phyloP scores from a whole-genome alignment of 1,140 invertebrate species.

The Drosophila melanogaster region DNA sequence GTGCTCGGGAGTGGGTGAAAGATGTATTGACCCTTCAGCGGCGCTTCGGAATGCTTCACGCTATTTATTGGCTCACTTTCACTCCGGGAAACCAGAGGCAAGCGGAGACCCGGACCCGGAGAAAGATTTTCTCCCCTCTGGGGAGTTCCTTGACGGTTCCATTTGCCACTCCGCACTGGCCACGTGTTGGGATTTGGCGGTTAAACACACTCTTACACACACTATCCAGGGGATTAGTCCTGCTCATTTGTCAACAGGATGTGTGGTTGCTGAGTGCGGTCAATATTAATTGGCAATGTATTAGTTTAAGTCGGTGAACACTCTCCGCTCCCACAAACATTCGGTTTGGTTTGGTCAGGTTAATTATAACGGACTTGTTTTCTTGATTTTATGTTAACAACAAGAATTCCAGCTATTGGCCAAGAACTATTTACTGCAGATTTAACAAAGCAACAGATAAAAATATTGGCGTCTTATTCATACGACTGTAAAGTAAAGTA shows the following conservation, averaged over 20 bases:
- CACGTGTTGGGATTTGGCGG: constrained; percentile 74
- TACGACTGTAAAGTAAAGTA: no score
- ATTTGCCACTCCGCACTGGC: constrained; percentile 46
- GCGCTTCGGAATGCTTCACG: constrained; percentile 73
- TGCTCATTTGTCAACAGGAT: constrained; percentile 76
- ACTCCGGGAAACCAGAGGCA: constrained; percentile 32
- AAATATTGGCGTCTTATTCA: no score
- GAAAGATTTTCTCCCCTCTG: constrained; percentile 51
- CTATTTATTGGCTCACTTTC: constrained; percentile 83
- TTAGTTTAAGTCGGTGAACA: constrained; percentile 52
- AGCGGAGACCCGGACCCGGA: constrained; percentile 21
- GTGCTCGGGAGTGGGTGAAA: constrained; percentile 44
- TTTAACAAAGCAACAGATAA: no score
- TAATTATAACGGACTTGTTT: neutral
- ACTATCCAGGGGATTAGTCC: constrained; percentile 65
- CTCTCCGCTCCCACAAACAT: neutral
- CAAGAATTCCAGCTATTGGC: neutral
- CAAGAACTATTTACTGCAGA: no score
- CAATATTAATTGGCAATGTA: constrained; percentile 71
- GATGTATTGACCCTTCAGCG: constrained; percentile 82
- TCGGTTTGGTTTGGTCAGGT: neutral
- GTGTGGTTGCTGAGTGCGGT: constrained; percentile 48
- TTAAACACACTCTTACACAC: constrained; percentile 50
- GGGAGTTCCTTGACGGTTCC: constrained; percentile 59
- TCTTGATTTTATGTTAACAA: neutral